Conservation (phyloP, 1,140 invertebrate genomes). For the Drosophila nebulosa region DNA sequence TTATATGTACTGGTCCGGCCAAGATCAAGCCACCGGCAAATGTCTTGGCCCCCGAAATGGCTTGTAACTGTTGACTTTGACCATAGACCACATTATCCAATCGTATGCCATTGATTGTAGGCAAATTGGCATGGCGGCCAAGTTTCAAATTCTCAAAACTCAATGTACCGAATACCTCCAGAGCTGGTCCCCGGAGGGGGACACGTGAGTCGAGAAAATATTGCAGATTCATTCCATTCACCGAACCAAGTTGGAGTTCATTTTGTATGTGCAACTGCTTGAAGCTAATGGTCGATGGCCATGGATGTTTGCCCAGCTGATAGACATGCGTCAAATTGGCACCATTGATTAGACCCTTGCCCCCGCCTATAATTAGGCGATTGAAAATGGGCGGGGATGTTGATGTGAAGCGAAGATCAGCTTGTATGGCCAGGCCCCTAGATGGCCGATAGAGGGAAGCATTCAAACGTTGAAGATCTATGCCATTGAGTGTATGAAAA, state of each 20-base stretch:
- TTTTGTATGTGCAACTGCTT: conserved; percentile 21
- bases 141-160: conserved; percentile 61
- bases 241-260: conserved; percentile 27
- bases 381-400: conserved; percentile 9
- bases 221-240: conserved; percentile 61
- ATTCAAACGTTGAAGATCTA: conserved; percentile 58
- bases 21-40: conserved; percentile 43
- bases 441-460: conserved; percentile 60
- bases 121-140: conserved; percentile 28
- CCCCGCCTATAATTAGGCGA: conserved; percentile 18
- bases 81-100: conserved; percentile 49
- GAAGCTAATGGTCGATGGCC: conserved; percentile 37
- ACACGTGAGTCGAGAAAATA: conserved; percentile 60
- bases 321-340: conserved; percentile 8
- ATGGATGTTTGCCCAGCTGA: conserved; percentile 4
- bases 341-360: conserved; percentile 51
- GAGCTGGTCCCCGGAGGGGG: conserved; percentile 26
- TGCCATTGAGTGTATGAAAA: conserved; percentile 45
- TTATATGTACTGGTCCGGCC: conserved; percentile 51
- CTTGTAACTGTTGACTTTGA: conserved; percentile 43
- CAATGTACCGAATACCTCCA: conserved; percentile 60
- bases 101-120: conserved; percentile 55
- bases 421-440: conserved; percentile 43
- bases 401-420: conserved; percentile 35
- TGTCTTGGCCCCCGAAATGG: conserved; percentile 48